Conservation (phyloP, 2,888 invertebrate genomes). For the Chironomus riparius region DNA sequence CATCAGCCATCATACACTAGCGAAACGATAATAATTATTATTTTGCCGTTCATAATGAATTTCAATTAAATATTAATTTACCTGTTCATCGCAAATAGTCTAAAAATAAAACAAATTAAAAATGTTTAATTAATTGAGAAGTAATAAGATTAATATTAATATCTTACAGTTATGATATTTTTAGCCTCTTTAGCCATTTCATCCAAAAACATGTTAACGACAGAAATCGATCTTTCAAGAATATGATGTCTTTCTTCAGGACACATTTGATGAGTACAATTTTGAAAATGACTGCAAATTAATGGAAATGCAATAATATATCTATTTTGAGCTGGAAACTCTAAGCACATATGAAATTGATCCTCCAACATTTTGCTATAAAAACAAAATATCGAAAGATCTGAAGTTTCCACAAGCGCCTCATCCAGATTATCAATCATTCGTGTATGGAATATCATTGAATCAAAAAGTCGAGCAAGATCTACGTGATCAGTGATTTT, state of each 20-base stretch:
- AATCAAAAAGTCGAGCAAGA: slow-evolving; percentile 86
- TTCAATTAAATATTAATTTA: no score
- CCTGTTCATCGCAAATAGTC: slow-evolving; percentile 94
- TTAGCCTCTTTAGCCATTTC: slow-evolving; percentile 99
- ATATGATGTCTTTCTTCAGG: slow-evolving; percentile 98
- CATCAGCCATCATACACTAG: slow-evolving; percentile 84
- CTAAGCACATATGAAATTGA: slow-evolving; percentile 97
- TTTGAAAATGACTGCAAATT: slow-evolving; percentile 96
- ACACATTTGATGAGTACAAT: slow-evolving; percentile 94
- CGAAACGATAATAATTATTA: no score
- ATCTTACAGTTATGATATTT: slow-evolving; percentile 74
- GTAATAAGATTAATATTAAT: no score
- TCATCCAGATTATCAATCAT: slow-evolving; percentile 98
- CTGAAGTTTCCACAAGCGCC: slow-evolving; percentile 92
- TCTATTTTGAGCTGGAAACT: slow-evolving; percentile 96
- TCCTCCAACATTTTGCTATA: slow-evolving; percentile 95
- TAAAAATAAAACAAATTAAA: not conserved
- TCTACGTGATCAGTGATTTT: slow-evolving; percentile 75
- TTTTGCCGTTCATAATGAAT: no score
- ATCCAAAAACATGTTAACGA: slow-evolving; percentile 94
- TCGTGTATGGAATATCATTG: slow-evolving; percentile 92
- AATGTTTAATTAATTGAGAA: no score
- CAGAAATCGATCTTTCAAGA: slow-evolving; percentile 85
- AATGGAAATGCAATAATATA: slow-evolving; percentile 96
- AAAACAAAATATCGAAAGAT: slow-evolving; percentile 95